Base-by-base conservation (phyloP, 1,140 invertebrate species). In the Rhynchophorus ferrugineus region DNA sequence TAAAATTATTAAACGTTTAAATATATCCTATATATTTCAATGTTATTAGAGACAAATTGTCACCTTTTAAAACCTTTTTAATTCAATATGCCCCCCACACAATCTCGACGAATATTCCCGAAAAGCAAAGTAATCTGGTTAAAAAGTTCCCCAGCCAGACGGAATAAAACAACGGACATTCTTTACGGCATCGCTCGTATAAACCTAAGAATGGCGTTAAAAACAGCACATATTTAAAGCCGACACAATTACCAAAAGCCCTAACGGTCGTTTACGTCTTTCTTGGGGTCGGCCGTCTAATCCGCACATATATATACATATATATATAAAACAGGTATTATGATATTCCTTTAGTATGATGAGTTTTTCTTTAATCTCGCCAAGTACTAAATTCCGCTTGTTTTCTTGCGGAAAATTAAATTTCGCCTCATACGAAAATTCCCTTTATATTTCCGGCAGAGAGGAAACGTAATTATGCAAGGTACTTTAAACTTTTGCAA, bases 291-390 rank as follows among this genome's bases (percentile, higher is more conserved):
- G 11, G 24, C 24, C 34, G 45, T 49, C 52, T 56, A 53, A 60
- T 57, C 50, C 58, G 36, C 47, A 44, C 51, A 57, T 54, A 50
- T 59, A 53, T 56, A 48, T 29, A 58, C 47, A 44, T 51, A 57
- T 54, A 50, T 59, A 53, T 56, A 48, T 29, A 58, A 52, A 61
- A 58, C 56, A 58, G 54, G 49, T 53, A 58, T 61, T 58, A 61
- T 61, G 41, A 58, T 58, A 58, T 58, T 49, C 56, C 41, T 61
- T n/a, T 58, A 61, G 56, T 50, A 24, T 58, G 59, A 61, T 58
- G 59, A 61, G 59, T 61, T 61, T 60, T 61, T 61, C 59, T 58
- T 61, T 61, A 61, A 61, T 61, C 59, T 61, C 48, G 50, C 41
- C 41, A 41, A 61, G 56, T 58, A 58, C 49, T 61, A 58, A 61